Conservation (phyloP, 2,888 invertebrate species). For the Apodemia mormo region DNA sequence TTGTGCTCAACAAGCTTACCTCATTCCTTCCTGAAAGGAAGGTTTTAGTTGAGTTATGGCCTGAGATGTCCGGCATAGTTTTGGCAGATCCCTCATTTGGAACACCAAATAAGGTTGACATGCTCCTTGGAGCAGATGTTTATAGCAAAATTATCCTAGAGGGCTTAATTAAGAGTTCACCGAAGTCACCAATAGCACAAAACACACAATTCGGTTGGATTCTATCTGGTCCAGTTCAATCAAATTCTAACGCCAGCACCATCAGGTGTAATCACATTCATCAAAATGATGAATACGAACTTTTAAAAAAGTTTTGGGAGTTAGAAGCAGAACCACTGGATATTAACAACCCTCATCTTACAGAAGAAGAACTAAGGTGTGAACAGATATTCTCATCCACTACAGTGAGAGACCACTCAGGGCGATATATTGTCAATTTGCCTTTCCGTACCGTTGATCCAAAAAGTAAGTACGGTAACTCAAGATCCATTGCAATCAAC, state of each 20-base stretch:
- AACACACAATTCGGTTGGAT: conserved; percentile 40
- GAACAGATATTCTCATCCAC: conserved; percentile 29
- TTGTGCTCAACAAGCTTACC: conserved; percentile 30
- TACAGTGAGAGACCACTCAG: conserved; percentile 27
- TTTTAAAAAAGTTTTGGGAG: conserved; percentile 32
- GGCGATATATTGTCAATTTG: conserved; percentile 31
- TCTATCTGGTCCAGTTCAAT: conserved; percentile 31
- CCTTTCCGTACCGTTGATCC: conserved; percentile 31
- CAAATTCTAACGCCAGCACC: neutral
- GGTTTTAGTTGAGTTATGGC: conserved; percentile 22
- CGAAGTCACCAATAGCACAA: conserved; percentile 34
- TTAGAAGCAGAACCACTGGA: conserved; percentile 27
- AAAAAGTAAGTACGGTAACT: conserved; percentile 22
- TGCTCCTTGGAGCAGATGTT: conserved; percentile 41
- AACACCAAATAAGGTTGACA: conserved; percentile 36
- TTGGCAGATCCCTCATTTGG: conserved; percentile 34
- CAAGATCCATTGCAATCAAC: conserved; percentile 26
- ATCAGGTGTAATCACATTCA: conserved; percentile 11
- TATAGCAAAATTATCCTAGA: conserved; percentile 38
- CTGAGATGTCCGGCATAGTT: conserved; percentile 15
- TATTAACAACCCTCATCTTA: conserved; percentile 23
- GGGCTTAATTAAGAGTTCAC: conserved; percentile 34
- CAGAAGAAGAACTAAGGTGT: conserved; percentile 30
- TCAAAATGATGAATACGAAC: conserved; percentile 23
- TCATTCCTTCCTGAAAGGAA: conserved; percentile 28